Percentiles rank a stretch among this genome's conserved stretches.
phyloP scores from a whole-genome alignment of 2,113 vertebrate species.

The Poecile atricapillus region DNA sequence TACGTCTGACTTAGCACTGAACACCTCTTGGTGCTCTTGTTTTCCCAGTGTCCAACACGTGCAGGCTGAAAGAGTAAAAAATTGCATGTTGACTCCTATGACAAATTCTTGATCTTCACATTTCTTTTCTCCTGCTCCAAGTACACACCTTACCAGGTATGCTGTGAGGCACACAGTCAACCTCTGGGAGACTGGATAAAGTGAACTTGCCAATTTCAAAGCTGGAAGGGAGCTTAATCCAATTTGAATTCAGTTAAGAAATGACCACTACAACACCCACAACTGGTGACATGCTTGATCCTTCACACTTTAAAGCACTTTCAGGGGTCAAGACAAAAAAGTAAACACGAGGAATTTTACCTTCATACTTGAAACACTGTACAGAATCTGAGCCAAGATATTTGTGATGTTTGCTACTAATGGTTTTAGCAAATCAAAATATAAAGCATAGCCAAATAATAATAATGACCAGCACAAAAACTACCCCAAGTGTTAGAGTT shows the following conservation, averaged over 20 bases:
- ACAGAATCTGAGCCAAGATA: background rate
- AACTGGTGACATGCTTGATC: background rate
- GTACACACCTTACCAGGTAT: background rate
- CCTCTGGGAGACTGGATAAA: background rate
- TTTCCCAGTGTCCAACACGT: background rate
- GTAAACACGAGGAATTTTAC: background rate
- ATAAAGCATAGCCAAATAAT: background rate
- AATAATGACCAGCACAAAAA: background rate
- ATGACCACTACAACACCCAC: background rate
- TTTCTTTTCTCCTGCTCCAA: background rate
- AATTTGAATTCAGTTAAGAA: background rate
- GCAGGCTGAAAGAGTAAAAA: background rate
- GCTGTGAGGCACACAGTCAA: background rate
- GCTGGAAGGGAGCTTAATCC: background rate
- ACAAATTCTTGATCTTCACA: background rate
- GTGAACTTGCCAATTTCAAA: background rate
- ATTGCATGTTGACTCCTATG: background rate
- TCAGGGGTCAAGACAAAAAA: background rate
- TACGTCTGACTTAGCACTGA: background rate
- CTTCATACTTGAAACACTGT: background rate
- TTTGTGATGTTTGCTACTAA: background rate
- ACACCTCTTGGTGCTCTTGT: background rate
- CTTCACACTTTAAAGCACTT: background rate
- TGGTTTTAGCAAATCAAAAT: background rate
- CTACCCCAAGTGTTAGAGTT: background rate